Percentiles rank a stretch among this genome's conserved stretches.
These are phyloP conservation scores for Lasioglossum calceatum DNA, from an alignment of 2,888 invertebrate genomes.

Conservation along the genomic window DNA sequence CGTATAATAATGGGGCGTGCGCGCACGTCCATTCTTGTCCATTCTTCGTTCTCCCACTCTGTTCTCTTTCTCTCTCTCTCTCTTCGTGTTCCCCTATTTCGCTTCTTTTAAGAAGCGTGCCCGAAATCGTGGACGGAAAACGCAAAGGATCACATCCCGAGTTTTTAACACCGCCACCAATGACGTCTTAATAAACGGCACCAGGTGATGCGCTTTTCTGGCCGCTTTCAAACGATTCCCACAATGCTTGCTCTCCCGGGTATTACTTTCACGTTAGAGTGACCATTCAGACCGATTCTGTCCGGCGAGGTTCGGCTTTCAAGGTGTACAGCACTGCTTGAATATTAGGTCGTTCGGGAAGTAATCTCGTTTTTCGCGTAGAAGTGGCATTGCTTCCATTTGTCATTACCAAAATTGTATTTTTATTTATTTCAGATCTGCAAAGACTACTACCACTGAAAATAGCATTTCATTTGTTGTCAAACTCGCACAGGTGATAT, in stretches of 20 bases:
- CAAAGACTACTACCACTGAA: too few relatives aligned
- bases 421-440: too few relatives aligned
- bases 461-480: too few relatives aligned
- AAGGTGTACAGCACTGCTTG: neutral
- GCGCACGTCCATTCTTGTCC: slow-evolving; percentile 61
- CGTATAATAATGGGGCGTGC: slow-evolving; percentile 71
- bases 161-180: slow-evolving; percentile 62
- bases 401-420: too few relatives aligned
- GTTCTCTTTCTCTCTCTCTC: neutral
- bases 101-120: slow-evolving; percentile 47
- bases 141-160: slow-evolving; percentile 55
- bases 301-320: neutral
- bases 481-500: too few relatives aligned
- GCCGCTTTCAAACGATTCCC: slow-evolving; percentile 15
- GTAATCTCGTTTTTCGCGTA: neutral
- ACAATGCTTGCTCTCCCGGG: neutral
- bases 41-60: slow-evolving; percentile 26
- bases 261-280: neutral
- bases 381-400: too few relatives aligned
- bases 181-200: slow-evolving; percentile 57
- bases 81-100: neutral
- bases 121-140: slow-evolving; percentile 34
- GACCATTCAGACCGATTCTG: neutral
- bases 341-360: neutral
- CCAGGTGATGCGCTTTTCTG: slow-evolving; percentile 63